phyloP scores from a whole-genome alignment of 2,797 vertebrate genomes.

The Lepus oiostolus region DNA sequence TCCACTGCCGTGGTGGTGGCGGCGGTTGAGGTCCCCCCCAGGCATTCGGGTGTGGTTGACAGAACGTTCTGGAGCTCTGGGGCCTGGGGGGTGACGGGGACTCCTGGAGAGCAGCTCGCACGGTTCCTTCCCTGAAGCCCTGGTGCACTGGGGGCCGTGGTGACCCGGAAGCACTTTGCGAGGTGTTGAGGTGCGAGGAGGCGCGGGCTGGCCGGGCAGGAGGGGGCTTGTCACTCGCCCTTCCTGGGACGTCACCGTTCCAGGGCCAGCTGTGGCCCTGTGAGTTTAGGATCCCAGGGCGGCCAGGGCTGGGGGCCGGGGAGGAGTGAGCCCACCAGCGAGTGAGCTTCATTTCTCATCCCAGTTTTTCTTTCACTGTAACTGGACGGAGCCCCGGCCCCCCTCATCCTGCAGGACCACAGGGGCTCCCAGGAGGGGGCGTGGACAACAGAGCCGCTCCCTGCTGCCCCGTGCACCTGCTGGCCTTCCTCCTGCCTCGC shows the following conservation, averaged over 20 bases:
- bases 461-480: rapidly evolving
- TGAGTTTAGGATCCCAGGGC: too few species aligned
- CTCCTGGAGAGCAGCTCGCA: rapidly evolving
- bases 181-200: too few species aligned
- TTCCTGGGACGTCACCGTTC: too few species aligned
- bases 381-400: not conserved
- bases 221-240: not conserved
- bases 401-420: not conserved
- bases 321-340: not conserved
- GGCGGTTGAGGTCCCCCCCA: too few species aligned
- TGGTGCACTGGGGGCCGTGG: too few species aligned
- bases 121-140: too few species aligned
- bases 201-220: not conserved
- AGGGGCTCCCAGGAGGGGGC: not conserved
- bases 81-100: too few species aligned
- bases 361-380: not conserved
- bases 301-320: too few species aligned
- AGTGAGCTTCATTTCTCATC: not conserved
- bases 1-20: too few species aligned
- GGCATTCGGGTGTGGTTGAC: not conserved
- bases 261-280: not conserved
- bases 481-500: rapidly evolving
- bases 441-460: rapidly evolving
- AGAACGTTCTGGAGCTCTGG: rapidly evolving
- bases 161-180: too few species aligned